Conservation (phyloP, 1,140 invertebrate species). For the Drosophila tani region DNA sequence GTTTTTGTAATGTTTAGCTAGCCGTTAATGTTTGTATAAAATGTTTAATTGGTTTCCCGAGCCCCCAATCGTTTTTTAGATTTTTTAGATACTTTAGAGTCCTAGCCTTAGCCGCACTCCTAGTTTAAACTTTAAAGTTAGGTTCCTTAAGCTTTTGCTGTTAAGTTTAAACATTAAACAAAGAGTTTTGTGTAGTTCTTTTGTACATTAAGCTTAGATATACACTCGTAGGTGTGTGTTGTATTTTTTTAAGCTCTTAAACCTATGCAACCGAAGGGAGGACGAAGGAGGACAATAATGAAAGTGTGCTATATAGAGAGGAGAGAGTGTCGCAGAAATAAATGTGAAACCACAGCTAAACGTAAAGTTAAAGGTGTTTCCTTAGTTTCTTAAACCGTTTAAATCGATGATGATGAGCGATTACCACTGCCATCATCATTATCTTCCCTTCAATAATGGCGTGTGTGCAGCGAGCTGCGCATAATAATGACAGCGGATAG, state of each 20-base stretch:
- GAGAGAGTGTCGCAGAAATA: conserved; percentile 46
- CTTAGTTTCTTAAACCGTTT: neutral
- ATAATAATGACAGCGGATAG: conserved; percentile 56
- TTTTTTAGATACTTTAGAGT: conserved; percentile 8
- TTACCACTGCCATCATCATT: conserved; percentile 18
- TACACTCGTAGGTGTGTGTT: conserved; percentile 44
- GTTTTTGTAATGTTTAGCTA: conserved; percentile 47
- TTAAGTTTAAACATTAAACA: conserved; percentile 50
- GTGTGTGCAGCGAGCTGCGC: conserved; percentile 46
- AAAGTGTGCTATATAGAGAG: conserved; percentile 27
- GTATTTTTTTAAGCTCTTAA: conserved; percentile 68
- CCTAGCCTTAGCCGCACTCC: conserved; percentile 49
- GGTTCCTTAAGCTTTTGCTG: conserved; percentile 63
- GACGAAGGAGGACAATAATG: conserved; percentile 40
- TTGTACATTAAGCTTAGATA: conserved; percentile 53
- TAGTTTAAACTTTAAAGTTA: conserved; percentile 56
- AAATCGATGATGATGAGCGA: conserved; percentile 5
- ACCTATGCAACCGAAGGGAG: conserved; percentile 54
- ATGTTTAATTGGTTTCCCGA: conserved; percentile 33
- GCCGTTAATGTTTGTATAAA: conserved; percentile 74
- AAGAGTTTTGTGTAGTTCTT: conserved; percentile 33
- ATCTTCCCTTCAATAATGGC: conserved; percentile 6
- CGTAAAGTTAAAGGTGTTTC: conserved; percentile 11
- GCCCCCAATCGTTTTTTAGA: conserved; percentile 29
- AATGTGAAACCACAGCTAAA: conserved; percentile 47